Conservation (phyloP, 2,113 vertebrate species). For the Pomatorhinus ruficollis region DNA sequence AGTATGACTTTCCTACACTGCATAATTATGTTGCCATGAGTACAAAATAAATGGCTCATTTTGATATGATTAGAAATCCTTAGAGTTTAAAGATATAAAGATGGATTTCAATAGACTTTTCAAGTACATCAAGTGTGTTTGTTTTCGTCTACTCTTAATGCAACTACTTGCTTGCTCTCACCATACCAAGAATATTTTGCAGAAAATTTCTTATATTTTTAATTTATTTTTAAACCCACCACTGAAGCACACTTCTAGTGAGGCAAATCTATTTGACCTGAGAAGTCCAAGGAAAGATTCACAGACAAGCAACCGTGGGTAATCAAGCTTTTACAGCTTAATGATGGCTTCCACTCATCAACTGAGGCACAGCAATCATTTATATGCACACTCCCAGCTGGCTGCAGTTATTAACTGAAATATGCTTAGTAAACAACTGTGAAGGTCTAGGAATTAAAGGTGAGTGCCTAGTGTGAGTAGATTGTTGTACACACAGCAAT, state of each 20-base stretch:
- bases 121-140: not conserved
- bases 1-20: not conserved
- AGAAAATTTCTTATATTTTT: not conserved
- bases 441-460: not conserved
- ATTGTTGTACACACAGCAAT: not conserved
- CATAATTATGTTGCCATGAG: not conserved
- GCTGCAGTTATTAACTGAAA: not conserved
- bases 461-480: not conserved
- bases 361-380: not conserved
- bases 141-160: not conserved
- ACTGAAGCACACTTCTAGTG: not conserved
- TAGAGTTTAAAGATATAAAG: not conserved
- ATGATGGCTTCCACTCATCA: not conserved
- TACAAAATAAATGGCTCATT: not conserved
- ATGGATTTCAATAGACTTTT: not conserved
- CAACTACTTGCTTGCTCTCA: not conserved
- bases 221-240: not conserved
- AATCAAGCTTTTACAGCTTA: not conserved
- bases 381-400: not conserved
- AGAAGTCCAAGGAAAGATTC: not conserved
- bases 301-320: not conserved
- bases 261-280: not conserved
- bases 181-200: not conserved
- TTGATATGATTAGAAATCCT: not conserved
- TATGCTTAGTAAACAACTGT: not conserved